Evolutionary conservation across 1,140 invertebrate species (phyloP), one percentile per base, ranked within the genome.

Genomic region (Drosophila parvula): DNA sequence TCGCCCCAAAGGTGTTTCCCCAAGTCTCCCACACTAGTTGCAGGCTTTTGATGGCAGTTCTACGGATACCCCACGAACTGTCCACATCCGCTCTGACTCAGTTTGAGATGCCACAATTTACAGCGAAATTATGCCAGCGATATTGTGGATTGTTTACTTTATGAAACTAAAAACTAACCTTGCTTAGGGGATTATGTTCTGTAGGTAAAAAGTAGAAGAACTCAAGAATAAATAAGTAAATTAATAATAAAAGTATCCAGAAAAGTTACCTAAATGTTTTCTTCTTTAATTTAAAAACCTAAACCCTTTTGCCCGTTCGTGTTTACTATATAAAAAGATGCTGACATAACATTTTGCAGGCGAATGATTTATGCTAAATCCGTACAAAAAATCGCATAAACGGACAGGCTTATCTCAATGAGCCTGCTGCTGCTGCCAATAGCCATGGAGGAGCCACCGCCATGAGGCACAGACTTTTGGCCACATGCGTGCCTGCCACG

Each of bases 391-490:
- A 74, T 88, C 84, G 65, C 75, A 83, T 74, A 80, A 83, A 67
- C 80, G 65, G 77, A 83, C 80, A 89, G 79, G 83, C 83, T 88
- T 89, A 88, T 88, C 83, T 88, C 83, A 88, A 88, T 80, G 83
- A 88, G 84, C 67, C 51, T 62, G 74, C 63, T 27, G 53, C 41
- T 45, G 71, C 55, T 32, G 61, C 62, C 64, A 71, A 53, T 74
- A 78, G 60, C 65, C 68, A 75, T 67, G 69, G 58, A 67, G 79
- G 71, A 77, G 57, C 65, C 78, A 61, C 57, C 61, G 22, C 34
- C 70, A 53, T 55, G 59, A 71, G 27, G 36, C 55, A 48, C 62
- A 43, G 67, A 83, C 65, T 78, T 67, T 74, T 78, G 62, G 59
- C 45, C 79, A 73, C 62, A 81, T 88, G 83, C 83, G 82, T 88